A percentile compares a stretch with the other conserved stretches of the same genome.
phyloP scores from a whole-genome alignment of 37 sponge, comb jelly and placozoan genomes.

The Beroe ovata region DNA sequence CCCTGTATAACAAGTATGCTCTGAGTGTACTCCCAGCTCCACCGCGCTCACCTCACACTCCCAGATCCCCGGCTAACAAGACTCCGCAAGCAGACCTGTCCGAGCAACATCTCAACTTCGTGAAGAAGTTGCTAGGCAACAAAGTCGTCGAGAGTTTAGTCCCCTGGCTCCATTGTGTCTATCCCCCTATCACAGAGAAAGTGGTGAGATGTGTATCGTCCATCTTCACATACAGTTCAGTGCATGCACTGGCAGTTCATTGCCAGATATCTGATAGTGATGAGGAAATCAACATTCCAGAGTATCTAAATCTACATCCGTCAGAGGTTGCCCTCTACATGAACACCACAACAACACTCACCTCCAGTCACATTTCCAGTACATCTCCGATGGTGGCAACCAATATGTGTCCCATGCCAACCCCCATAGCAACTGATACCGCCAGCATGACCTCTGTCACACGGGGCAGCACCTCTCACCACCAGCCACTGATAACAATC shows the following conservation, averaged over 20 bases:
- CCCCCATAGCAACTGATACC: neutral
- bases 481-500: neutral
- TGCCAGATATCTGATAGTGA: neutral
- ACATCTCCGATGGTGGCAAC: no score
- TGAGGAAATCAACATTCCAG: neutral
- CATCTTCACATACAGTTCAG: slow-evolving; percentile 46
- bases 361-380: neutral
- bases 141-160: slow-evolving; percentile 42
- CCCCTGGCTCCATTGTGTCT: slow-evolving; percentile 49
- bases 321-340: slow-evolving; percentile 16
- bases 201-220: slow-evolving; percentile 38
- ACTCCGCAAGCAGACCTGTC: neutral
- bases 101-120: slow-evolving; percentile 11
- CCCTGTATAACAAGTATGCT: slow-evolving; percentile 64
- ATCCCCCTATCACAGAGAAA: slow-evolving; percentile 46
- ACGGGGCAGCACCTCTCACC: neutral
- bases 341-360: neutral
- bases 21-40: slow-evolving; percentile 42
- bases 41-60: neutral
- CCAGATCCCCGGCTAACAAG: neutral
- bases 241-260: slow-evolving; percentile 34
- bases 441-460: neutral
- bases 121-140: slow-evolving; percentile 11
- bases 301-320: slow-evolving; percentile 13
- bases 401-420: neutral